Evolutionary conservation across 2,888 invertebrate species (phyloP), one percentile per base, ranked within the genome.

Genomic region (Agrilus biguttatus): DNA sequence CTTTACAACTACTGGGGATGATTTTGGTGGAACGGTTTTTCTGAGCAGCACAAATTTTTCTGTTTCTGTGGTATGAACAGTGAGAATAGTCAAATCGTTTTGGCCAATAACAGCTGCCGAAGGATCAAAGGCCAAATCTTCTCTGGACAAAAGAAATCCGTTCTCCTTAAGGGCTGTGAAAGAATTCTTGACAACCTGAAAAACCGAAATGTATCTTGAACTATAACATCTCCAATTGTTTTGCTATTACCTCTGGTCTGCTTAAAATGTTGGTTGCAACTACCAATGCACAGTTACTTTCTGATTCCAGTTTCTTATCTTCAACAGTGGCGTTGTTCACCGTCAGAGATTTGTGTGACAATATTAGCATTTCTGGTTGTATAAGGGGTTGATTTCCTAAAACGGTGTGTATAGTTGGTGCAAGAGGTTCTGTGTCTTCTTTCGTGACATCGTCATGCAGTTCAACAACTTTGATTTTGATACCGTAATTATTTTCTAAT

Each of bases 361-460:
- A 57, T 1, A 84, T 61, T 40, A 72, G 65, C 1, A 80, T 66
- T 39, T 83, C 79, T 0, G 81, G 75, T 51, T 82, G 79, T 4
- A 83, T 71, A 10, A 83, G 58, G 0, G 85, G 84, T 34, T 81
- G 60, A 52, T 86, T 80, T 38, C 73, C 77, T 0, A 86, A 66
- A 0, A 76, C 65, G 2, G 77, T 72, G 8, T 67, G 62, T 6
- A 87, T 69, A 10, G 66, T 50, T 3, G 73, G 72, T 0, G 79
- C 66, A 0, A 80, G 51, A 1, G 75, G 70, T 43, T 66, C 55
- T 36, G 55, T 50, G 69, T 65, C 7, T 61, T 66, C 40, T 21
- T 41, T 37, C 8, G 54, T 51, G 8, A 41, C 49, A 37, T 57
- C 56, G 36, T 59, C 58, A 6, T 45, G 13, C 7, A 50, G 17